phyloP scores from a whole-genome alignment of 2,113 vertebrate species.

The Emydocephalus ijimae region DNA sequence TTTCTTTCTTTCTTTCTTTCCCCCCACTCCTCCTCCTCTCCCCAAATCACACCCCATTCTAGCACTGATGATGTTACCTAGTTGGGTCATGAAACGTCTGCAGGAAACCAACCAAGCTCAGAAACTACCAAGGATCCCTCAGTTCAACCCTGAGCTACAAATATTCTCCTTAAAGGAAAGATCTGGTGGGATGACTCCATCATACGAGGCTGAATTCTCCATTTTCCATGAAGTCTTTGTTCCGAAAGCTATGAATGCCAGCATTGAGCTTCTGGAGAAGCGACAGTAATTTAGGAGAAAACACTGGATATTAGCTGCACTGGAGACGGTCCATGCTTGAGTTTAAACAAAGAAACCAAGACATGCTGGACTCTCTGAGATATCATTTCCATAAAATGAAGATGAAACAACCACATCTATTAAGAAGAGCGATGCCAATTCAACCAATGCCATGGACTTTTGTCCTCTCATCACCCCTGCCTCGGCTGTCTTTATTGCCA shows the following conservation, averaged over 20 bases:
- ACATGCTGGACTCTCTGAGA: not conserved
- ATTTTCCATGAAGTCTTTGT: not conserved
- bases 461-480: slow-evolving; percentile 23
- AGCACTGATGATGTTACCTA: not conserved
- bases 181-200: not conserved
- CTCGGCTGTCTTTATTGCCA: slow-evolving; percentile 32
- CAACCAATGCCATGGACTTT: slow-evolving; percentile 25
- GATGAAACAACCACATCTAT: slow-evolving; percentile 29
- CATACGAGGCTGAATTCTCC: not conserved
- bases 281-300: not conserved
- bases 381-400: slow-evolving; percentile 22
- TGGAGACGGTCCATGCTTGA: not conserved
- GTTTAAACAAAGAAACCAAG: not conserved
- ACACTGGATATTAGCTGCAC: not conserved
- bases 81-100: not conserved
- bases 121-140: too few species aligned
- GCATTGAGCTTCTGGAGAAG: not conserved
- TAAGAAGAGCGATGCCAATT: not conserved
- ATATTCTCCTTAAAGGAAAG: too few species aligned
- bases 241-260: not conserved
- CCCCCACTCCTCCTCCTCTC: too few species aligned
- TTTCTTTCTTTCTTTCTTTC: too few species aligned
- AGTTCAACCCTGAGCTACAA: too few species aligned
- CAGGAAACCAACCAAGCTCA: not conserved
- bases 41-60: too few species aligned